Percentiles rank a stretch among this genome's conserved stretches.
phyloP scores from a whole-genome alignment of 2,113 vertebrate species.

The Bubo scandiacus region DNA sequence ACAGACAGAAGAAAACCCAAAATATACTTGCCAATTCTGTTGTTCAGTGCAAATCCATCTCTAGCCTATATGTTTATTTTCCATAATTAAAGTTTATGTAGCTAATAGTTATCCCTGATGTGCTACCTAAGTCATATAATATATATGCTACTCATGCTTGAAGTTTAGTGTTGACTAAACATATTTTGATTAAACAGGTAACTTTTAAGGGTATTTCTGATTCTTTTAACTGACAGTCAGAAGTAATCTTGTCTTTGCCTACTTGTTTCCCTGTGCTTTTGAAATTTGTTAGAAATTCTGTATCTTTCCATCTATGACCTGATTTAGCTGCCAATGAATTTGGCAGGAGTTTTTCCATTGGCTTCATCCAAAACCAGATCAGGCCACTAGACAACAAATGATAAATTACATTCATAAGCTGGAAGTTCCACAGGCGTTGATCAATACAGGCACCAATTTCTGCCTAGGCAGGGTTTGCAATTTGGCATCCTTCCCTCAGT shows the following conservation, averaged over 20 bases:
- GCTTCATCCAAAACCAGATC: slow-evolving; percentile 5
- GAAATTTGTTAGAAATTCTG: not conserved
- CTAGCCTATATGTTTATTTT: not conserved
- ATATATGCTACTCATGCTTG: not conserved
- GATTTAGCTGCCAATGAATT: not conserved
- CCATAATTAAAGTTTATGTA: not conserved
- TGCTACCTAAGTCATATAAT: not conserved
- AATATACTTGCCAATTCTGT: not conserved
- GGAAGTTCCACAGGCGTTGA: not conserved
- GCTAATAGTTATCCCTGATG: not conserved
- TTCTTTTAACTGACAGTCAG: not conserved
- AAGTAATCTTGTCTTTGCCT: not conserved
- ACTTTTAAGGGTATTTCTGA: not conserved
- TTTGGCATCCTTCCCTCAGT: not conserved
- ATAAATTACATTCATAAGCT: not conserved
- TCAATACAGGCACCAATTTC: not conserved
- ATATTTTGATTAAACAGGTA: not conserved
- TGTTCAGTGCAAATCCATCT: not conserved
- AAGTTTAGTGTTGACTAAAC: not conserved
- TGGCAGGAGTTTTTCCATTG: not conserved
- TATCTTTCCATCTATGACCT: not conserved
- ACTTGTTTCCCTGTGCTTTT: not conserved
- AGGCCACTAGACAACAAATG: not conserved
- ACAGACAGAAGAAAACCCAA: not conserved
- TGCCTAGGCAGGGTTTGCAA: not conserved